A percentile compares a stretch with the other conserved stretches of the same genome.
Evolutionary conservation across 1,140 invertebrate genomes (phyloP).

Genomic region (Hermatobates lingyangjiaoensis): DNA sequence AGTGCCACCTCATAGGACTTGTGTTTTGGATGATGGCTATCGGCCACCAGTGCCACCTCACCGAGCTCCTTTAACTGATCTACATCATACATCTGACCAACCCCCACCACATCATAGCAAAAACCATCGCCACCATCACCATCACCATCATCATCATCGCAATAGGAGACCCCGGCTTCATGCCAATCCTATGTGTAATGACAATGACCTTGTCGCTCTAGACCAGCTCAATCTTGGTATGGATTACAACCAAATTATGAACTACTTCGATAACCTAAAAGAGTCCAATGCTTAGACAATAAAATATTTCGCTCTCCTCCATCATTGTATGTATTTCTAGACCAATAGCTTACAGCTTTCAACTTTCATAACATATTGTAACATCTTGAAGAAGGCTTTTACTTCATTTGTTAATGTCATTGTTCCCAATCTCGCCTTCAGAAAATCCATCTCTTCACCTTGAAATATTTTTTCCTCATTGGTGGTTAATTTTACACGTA

Average conservation of each 20-base stretch:
- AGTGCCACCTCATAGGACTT: slow-evolving; percentile 30
- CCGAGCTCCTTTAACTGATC: slow-evolving; percentile 7
- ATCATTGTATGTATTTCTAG: too few species aligned
- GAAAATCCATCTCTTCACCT: too few species aligned
- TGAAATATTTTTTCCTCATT: too few species aligned
- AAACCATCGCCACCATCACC: slow-evolving; percentile 13
- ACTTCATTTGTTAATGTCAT: too few species aligned
- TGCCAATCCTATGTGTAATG: slow-evolving; percentile 70
- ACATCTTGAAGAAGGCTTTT: too few species aligned
- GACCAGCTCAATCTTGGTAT: slow-evolving; percentile 69
- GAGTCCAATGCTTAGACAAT: slow-evolving; percentile 45
- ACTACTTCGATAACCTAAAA: slow-evolving; percentile 93
- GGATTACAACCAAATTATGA: slow-evolving; percentile 93
- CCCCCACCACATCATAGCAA: slow-evolving; percentile 45
- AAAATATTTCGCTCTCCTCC: too few species aligned
- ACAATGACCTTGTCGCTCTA: slow-evolving; percentile 26
- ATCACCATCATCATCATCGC: slow-evolving; percentile 11
- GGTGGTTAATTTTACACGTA: too few species aligned
- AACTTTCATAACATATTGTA: too few species aligned
- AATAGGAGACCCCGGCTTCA: slow-evolving; percentile 43
- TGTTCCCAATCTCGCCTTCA: too few species aligned
- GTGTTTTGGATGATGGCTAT: slow-evolving; percentile 35
- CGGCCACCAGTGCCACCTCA: slow-evolving; percentile 72
- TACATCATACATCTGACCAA: slow-evolving; percentile 23
- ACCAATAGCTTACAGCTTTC: too few species aligned